Percentiles rank a stretch among this genome's conserved stretches.
These are phyloP conservation scores for Oscheius sp. DNA, from an alignment of 2,888 invertebrate species.

Conservation along the genomic window DNA sequence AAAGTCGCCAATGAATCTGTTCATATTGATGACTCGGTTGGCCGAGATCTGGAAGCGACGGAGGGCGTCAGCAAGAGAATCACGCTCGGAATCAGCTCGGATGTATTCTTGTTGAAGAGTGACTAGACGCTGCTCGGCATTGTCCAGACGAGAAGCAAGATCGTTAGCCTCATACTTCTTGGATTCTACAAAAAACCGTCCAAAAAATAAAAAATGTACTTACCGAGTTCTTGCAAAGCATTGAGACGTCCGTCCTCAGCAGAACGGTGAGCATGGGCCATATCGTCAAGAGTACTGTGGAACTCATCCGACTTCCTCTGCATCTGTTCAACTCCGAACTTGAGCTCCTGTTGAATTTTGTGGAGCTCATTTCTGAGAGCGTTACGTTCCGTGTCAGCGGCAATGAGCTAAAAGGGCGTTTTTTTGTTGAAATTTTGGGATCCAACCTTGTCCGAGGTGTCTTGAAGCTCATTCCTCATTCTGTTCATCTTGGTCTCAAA, in stretches of 20 bases:
- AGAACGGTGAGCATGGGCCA: slow-evolving; percentile 68
- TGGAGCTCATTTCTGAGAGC: slow-evolving; percentile 62
- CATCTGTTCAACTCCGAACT: slow-evolving; percentile 72
- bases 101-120: slow-evolving; percentile 71
- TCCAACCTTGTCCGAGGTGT: slow-evolving; percentile 66
- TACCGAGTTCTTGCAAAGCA: slow-evolving; percentile 64
- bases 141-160: slow-evolving; percentile 69
- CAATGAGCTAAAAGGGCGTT: slow-evolving; percentile 55
- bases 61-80: slow-evolving; percentile 66
- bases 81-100: slow-evolving; percentile 69
- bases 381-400: slow-evolving; percentile 66
- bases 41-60: slow-evolving; percentile 70
- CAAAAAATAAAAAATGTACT: neutral
- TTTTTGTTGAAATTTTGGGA: neutral
- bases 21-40: slow-evolving; percentile 65
- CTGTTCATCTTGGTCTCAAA: slow-evolving; percentile 68
- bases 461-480: slow-evolving; percentile 66
- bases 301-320: slow-evolving; percentile 71
- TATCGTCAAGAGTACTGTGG: slow-evolving; percentile 68
- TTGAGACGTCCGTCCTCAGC: slow-evolving; percentile 71
- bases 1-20: slow-evolving; percentile 46
- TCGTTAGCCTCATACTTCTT: slow-evolving; percentile 71
- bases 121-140: slow-evolving; percentile 67
- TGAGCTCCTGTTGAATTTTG: slow-evolving; percentile 67
- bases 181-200: slow-evolving; percentile 52